Conservation (phyloP, 2,113 vertebrate species). For the Dasyprocta punctata region DNA sequence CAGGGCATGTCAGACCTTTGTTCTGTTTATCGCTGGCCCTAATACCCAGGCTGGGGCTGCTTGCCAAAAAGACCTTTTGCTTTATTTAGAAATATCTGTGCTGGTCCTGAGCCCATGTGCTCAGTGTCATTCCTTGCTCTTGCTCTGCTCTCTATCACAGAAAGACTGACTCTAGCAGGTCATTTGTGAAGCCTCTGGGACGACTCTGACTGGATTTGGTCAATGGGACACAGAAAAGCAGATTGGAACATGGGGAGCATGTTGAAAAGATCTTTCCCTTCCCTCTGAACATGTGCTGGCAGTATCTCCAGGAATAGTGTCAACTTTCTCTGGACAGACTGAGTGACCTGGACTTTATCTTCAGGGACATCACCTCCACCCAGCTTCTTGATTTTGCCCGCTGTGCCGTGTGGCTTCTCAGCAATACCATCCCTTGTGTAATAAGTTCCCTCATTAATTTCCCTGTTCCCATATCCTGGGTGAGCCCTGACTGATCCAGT, state of each 20-base stretch:
- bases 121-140: neutral
- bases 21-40: slow-evolving; percentile 42
- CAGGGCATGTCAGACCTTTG: neutral
- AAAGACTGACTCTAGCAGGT: neutral
- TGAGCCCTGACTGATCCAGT: neutral
- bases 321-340: neutral
- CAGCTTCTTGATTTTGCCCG: neutral
- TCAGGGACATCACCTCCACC: neutral
- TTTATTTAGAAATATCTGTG: slow-evolving; percentile 45
- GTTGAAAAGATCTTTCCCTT: neutral
- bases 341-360: neutral
- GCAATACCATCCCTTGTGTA: neutral
- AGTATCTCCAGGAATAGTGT: neutral
- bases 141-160: slow-evolving; percentile 8
- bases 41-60: neutral
- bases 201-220: neutral
- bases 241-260: neutral
- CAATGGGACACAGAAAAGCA: neutral
- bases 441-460: neutral
- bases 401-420: neutral
- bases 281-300: neutral
- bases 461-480: neutral
- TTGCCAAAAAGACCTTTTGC: slow-evolving; percentile 14
- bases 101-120: neutral
- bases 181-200: neutral